These are phyloP conservation scores for Anoplopoma fimbria DNA, from an alignment of 2,113 vertebrate species.

Conservation along the genomic window DNA sequence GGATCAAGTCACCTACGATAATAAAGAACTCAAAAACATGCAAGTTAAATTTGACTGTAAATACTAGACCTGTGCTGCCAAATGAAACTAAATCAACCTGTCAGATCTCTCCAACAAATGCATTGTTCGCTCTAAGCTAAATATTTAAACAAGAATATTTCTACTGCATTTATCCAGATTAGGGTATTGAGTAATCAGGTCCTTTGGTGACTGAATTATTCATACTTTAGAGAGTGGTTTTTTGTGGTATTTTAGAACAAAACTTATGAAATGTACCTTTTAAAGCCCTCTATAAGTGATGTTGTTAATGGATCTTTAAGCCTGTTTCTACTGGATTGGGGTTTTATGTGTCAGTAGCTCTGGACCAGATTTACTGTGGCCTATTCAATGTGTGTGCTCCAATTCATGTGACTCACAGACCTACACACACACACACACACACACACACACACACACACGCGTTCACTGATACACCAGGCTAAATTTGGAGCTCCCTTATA, in stretches of 20 bases:
- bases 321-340: conserved; percentile 15
- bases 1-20: background rate
- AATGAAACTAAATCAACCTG: too few relatives aligned
- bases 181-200: background rate
- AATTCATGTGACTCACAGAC: conserved; percentile 56
- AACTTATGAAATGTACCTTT: background rate
- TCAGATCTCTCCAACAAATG: too few relatives aligned
- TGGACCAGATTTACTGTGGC: background rate
- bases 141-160: background rate
- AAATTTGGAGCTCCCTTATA: conserved; percentile 64
- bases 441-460: conserved; percentile 50
- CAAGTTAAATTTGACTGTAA: too few relatives aligned
- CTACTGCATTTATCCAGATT: background rate
- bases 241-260: background rate
- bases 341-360: conserved; percentile 50
- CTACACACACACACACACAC: conserved; percentile 51
- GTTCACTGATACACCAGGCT: conserved; percentile 11
- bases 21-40: too few relatives aligned
- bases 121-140: too few relatives aligned
- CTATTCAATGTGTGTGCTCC: background rate
- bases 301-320: background rate
- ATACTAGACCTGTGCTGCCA: too few relatives aligned
- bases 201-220: background rate
- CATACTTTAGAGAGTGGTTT: background rate
- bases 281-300: background rate